phyloP scores from a whole-genome alignment of 2,888 invertebrate species.

The Megastigmus dorsalis region DNA sequence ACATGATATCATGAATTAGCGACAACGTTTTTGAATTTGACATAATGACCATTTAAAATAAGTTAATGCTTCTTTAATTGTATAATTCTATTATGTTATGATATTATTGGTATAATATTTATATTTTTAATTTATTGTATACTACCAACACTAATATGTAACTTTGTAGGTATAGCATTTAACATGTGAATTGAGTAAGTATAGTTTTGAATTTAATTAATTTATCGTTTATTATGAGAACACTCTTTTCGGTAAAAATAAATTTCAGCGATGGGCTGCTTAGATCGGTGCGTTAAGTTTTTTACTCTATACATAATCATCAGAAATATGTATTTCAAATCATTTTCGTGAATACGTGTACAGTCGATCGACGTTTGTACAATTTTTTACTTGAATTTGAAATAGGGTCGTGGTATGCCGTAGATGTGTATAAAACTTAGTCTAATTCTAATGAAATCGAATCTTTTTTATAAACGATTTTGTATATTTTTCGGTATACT shows the following conservation, averaged over 20 bases:
- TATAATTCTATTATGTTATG: too few species aligned
- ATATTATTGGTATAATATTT: too few species aligned
- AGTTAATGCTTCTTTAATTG: too few species aligned
- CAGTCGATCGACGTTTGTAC: neutral
- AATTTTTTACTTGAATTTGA: constrained; percentile 42
- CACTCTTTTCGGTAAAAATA: neutral
- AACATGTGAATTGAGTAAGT: too few species aligned
- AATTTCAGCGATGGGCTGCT: neutral
- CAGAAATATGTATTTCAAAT: neutral
- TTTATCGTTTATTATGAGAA: too few species aligned
- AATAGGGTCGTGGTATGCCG: constrained; percentile 1
- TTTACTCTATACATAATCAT: neutral
- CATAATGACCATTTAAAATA: too few species aligned
- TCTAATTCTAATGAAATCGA: constrained; percentile 2
- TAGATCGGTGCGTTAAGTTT: neutral
- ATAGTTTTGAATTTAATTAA: too few species aligned
- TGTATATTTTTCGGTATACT: constrained; percentile 14
- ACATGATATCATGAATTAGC: too few species aligned
- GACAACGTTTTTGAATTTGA: too few species aligned
- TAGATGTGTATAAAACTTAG: constrained; percentile 40
- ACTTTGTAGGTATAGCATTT: too few species aligned
- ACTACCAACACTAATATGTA: too few species aligned
- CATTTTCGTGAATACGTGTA: constrained; percentile 5
- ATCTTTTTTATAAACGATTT: constrained; percentile 32
- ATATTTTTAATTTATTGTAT: too few species aligned